These are phyloP conservation scores for Melieria picta DNA, from an alignment of 2,888 invertebrate species.

Conservation along the genomic window DNA sequence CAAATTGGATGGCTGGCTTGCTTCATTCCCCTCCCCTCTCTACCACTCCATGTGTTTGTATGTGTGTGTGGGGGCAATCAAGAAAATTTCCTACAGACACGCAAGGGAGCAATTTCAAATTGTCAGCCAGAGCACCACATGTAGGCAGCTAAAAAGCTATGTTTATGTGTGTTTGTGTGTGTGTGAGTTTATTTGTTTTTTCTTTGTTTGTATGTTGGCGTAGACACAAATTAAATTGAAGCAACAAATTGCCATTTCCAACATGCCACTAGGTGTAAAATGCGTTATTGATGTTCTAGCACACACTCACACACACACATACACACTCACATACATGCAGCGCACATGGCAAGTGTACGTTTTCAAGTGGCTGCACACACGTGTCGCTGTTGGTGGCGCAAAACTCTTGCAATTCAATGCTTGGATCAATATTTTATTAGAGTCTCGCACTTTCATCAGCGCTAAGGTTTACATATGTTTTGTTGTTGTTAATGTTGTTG, in stretches of 20 bases:
- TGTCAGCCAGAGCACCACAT: not conserved
- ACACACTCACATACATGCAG: not conserved
- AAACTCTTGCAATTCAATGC: not conserved
- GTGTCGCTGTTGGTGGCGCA: not conserved
- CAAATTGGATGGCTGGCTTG: not conserved
- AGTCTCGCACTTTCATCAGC: too few species aligned
- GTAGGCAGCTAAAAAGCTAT: not conserved
- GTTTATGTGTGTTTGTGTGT: not conserved
- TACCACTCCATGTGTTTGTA: not conserved
- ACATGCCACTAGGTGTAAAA: not conserved
- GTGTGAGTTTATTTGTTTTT: not conserved
- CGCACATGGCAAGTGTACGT: not conserved
- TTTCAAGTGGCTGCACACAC: not conserved
- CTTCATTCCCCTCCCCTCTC: too few species aligned
- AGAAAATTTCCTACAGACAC: slow-evolving; percentile 36
- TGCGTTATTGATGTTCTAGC: slow-evolving; percentile 9
- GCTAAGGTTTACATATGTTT: too few species aligned
- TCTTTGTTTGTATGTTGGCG: too few species aligned
- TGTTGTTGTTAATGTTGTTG: too few species aligned
- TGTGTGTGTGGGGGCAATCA: not conserved
- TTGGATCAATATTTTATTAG: not conserved
- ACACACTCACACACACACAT: not conserved
- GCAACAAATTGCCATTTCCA: not conserved
- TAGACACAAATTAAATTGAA: not conserved
- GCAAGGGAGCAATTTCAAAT: slow-evolving; percentile 40